Evolutionary conservation across 2,797 vertebrate genomes (phyloP).

Genomic region (Tarsius wallacei): DNA sequence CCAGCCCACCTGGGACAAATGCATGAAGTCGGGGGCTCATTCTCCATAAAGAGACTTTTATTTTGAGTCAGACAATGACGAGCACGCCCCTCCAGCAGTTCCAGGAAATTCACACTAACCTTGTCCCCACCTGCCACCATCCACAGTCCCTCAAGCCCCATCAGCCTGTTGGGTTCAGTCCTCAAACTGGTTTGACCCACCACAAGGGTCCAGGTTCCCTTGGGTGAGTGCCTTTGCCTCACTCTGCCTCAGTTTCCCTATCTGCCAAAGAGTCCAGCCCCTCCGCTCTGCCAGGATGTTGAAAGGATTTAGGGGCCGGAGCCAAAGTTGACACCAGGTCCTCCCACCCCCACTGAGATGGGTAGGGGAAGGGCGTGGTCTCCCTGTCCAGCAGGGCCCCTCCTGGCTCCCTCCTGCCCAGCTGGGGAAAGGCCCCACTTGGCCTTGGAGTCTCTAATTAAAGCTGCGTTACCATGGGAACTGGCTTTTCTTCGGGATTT

Average conservation of each 20-base stretch:
- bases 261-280: no score
- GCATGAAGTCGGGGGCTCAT: no score
- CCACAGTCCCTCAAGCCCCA: not conserved
- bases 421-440: not conserved
- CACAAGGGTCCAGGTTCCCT: no score
- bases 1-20: no score
- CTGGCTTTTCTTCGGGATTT: constrained; percentile 76
- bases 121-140: not conserved
- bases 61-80: no score
- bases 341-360: not conserved
- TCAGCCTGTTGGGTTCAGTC: not conserved
- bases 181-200: not conserved
- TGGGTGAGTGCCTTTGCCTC: no score
- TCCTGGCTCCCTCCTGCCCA: not conserved
- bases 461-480: constrained; percentile 79
- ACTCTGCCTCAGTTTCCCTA: no score
- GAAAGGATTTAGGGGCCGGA: not conserved
- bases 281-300: not conserved
- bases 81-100: accelerated
- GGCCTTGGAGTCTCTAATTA: constrained; percentile 78
- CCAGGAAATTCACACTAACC: accelerated
- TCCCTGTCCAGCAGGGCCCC: not conserved
- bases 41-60: not conserved
- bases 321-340: not conserved
- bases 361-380: not conserved